Evolutionary conservation across 64 coral and sea anemone genomes (phyloP).

Genomic region (Anthopleura sola): DNA sequence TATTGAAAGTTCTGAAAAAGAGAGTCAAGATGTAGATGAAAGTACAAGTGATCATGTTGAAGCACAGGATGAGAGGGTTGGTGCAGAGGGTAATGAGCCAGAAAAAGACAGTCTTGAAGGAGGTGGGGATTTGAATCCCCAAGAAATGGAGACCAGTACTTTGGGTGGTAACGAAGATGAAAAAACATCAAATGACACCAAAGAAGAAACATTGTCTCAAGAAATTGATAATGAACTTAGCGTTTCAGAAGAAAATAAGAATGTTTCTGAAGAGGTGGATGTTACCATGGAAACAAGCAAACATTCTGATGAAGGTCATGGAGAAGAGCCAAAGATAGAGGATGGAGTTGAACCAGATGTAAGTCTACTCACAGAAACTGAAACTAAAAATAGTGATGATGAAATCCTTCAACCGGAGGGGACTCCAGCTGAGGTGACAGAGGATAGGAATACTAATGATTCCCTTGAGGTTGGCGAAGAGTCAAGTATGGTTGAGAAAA

Average conservation of each 20-base stretch:
- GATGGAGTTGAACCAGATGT: background rate
- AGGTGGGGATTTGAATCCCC: background rate
- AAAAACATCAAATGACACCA: background rate
- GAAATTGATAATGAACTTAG: background rate
- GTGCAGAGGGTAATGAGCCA: background rate
- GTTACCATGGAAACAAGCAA: background rate
- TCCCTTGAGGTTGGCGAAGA: background rate
- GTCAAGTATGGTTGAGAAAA: background rate
- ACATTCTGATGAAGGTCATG: background rate
- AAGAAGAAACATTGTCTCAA: background rate
- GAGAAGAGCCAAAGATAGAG: background rate
- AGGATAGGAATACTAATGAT: background rate
- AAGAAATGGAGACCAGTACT: background rate
- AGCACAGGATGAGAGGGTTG: background rate
- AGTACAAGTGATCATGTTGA: background rate
- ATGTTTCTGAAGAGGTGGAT: background rate
- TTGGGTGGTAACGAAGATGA: background rate
- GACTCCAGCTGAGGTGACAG: background rate
- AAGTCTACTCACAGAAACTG: background rate
- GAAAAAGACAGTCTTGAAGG: background rate
- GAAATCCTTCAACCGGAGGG: background rate
- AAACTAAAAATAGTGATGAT: background rate
- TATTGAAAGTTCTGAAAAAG: background rate
- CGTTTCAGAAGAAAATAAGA: background rate
- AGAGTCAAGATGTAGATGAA: background rate